Evolutionary conservation across 2,113 vertebrate genomes (phyloP).

Genomic region (Phylloscopus trochiloides): DNA sequence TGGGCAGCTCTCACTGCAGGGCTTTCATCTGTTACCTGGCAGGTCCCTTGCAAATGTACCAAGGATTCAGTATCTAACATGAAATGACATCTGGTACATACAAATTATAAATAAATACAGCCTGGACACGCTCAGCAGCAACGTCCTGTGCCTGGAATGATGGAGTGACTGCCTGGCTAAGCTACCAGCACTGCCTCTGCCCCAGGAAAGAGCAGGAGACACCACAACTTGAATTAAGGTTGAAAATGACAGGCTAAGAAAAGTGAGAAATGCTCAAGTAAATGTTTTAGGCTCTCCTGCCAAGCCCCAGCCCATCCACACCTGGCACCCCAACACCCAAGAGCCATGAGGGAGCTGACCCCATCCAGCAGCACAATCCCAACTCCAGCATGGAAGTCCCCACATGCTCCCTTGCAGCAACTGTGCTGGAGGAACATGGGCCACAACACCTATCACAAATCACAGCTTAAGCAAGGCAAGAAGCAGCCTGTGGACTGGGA

Average conservation of each 20-base stretch:
- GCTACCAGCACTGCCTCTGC: neutral
- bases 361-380: neutral
- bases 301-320: neutral
- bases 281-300: neutral
- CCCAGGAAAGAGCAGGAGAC: neutral
- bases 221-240: neutral
- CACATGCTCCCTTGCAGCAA: accelerated
- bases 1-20: accelerated
- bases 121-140: neutral
- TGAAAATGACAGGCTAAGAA: neutral
- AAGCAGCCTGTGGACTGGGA: neutral
- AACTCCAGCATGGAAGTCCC: neutral
- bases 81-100: neutral
- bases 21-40: neutral
- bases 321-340: neutral
- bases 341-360: accelerated
- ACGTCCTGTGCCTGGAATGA: neutral
- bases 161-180: neutral
- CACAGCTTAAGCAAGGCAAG: neutral
- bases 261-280: neutral
- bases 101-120: neutral
- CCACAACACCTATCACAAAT: neutral
- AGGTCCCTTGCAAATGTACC: neutral
- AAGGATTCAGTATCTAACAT: neutral
- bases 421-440: neutral